Base-by-base conservation (phyloP, 37 sponge, comb jelly and placozoan species). In the Diacarnus erythraeanus region DNA sequence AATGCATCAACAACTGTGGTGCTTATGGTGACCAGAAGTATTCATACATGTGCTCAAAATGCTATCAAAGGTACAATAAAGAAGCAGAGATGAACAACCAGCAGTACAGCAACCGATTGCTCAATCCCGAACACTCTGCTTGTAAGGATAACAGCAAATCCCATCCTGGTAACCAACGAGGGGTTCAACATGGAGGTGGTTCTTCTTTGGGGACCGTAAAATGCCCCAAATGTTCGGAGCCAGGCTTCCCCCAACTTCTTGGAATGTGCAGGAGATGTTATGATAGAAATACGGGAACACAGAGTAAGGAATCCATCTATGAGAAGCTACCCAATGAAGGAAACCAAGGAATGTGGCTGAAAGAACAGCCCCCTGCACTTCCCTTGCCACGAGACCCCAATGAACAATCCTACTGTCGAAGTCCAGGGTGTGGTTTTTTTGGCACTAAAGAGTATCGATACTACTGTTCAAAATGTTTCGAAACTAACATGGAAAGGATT, bases 381-480 rank as follows among this genome's bases (percentile, higher is more conserved):
- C 74, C 83, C 12, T 71, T 38, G 10, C 74, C 73, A 51, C 61
- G 74, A 3, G 33, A 23, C 5, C 15, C 29, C 1, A 40, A 43
- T 6, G 79, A 83, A 20, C 58, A 63, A 34, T 76, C 79, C 38
- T 20, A 70, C 47, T 87, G 87, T 57, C 68, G 81, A 2, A 77
- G 64, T 15, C 47, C 78, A 9, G 74, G 73, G 25, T 90, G 91
- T 60, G 83, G 77, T 1, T 72, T 82, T 56, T 90, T 77, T 85
- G 91, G 91, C 5, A 74, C 77, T 0, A 39, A 41, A 5, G 83
- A 77, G 57, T 71, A 54, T 18, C 57, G 59, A 1, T 85, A 69
- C 47, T 85, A 90, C 66, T 90, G 91, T 58, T 85, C 82, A 8
- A 75, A 71, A 38, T 90, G 91, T 64, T 90, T 76, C n/a, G 54